These are phyloP conservation scores for Drosophila eugracilis DNA, from an alignment of 1,140 invertebrate species.

Conservation along the genomic window DNA sequence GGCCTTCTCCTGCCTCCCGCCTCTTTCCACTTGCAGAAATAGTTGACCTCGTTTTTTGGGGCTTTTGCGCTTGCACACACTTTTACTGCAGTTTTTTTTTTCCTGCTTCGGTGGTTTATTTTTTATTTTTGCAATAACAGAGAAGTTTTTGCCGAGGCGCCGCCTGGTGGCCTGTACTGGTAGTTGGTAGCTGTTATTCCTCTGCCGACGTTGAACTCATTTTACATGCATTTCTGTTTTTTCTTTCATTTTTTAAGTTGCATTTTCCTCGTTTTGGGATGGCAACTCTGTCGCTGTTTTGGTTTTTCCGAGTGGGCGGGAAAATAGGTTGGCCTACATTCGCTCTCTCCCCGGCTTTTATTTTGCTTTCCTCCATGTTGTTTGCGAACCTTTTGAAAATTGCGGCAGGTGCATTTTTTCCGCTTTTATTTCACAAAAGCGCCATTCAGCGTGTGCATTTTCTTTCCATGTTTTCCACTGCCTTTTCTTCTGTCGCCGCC, in stretches of 20 bases:
- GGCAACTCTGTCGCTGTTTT: conserved; percentile 76
- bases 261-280: conserved; percentile 28
- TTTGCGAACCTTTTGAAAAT: conserved; percentile 60
- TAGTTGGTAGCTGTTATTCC: conserved; percentile 31
- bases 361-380: conserved; percentile 42
- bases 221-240: conserved; percentile 43
- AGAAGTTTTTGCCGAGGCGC: conserved; percentile 52
- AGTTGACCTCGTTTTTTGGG: conserved; percentile 80
- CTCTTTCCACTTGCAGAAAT: conserved; percentile 53
- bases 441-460: conserved; percentile 63
- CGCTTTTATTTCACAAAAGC: conserved; percentile 30
- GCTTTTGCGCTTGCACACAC: conserved; percentile 70
- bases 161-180: conserved; percentile 68
- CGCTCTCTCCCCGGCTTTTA: conserved; percentile 46
- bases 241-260: too few species aligned
- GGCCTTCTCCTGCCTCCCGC: not conserved
- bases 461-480: conserved; percentile 29
- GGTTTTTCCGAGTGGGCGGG: conserved; percentile 42
- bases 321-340: conserved; percentile 61
- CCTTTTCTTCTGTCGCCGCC: conserved; percentile 5
- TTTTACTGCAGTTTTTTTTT: conserved; percentile 69
- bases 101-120: conserved; percentile 20
- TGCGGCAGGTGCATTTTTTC: conserved; percentile 63
- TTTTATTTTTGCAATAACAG: conserved; percentile 48
- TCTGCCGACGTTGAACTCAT: conserved; percentile 49